Conservation (phyloP, 2,797 vertebrate species). For the Scolopax bukidnonensis region DNA sequence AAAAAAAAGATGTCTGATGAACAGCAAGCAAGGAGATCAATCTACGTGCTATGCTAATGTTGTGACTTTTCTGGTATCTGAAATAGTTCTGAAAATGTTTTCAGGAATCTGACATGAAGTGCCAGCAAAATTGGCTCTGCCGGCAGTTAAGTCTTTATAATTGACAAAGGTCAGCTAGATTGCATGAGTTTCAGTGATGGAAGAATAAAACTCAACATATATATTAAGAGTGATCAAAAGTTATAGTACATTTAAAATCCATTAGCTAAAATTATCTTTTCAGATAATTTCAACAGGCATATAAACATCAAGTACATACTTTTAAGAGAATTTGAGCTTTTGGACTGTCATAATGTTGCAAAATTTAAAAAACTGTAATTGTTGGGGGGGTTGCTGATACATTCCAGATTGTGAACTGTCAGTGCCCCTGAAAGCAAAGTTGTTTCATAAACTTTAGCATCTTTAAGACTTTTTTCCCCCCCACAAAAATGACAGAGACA, state of each 20-base stretch:
- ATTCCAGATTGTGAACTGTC: neutral
- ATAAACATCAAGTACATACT: constrained; percentile 14
- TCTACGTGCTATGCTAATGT: neutral
- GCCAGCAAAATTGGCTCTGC: neutral
- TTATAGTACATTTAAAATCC: constrained; percentile 23
- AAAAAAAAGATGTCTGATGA: neutral
- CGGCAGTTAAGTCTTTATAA: neutral
- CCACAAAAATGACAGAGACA: neutral
- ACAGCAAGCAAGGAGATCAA: neutral
- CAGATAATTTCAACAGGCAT: constrained; percentile 2
- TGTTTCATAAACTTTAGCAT: neutral
- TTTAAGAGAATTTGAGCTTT: neutral
- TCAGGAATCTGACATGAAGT: neutral
- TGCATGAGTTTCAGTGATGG: neutral
- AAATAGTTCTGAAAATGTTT: constrained; percentile 22
- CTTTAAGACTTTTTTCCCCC: neutral
- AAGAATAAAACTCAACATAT: neutral
- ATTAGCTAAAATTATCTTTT: constrained; percentile 37
- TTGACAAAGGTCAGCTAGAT: neutral
- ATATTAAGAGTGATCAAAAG: neutral
- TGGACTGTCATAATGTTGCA: neutral
- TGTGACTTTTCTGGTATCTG: neutral
- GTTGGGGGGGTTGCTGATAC: neutral
- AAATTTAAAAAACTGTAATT: neutral
- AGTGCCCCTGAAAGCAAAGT: neutral